Evolutionary conservation across 2,797 vertebrate species (phyloP).

Genomic region (Nasua narica): DNA sequence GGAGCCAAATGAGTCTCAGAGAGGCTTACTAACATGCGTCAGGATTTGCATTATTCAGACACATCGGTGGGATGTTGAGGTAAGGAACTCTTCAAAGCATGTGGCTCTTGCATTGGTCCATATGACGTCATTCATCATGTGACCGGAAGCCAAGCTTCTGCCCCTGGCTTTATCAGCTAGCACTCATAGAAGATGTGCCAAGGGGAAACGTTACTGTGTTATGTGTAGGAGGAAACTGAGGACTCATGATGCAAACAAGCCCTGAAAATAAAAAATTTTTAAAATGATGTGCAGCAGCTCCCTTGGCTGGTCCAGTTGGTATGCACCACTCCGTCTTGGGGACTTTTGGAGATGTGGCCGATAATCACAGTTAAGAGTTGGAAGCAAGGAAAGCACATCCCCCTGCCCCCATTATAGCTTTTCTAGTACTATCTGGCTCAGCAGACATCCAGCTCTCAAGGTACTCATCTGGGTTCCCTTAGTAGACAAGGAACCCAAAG

Average conservation of each 20-base stretch:
- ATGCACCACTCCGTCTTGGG: too few relatives aligned
- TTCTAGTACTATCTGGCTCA: not conserved
- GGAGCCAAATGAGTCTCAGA: not conserved
- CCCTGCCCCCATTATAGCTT: not conserved
- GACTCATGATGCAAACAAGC: not conserved
- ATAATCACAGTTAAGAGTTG: not conserved
- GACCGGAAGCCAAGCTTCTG: accelerated
- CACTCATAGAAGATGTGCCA: not conserved
- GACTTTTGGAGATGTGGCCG: not conserved
- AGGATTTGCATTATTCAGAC: not conserved
- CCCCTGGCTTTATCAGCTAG: not conserved
- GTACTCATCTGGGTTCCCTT: not conserved
- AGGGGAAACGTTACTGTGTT: not conserved
- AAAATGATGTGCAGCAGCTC: too few relatives aligned
- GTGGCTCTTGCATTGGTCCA: not conserved
- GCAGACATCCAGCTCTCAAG: not conserved
- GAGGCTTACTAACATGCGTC: not conserved
- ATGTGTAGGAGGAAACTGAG: not conserved
- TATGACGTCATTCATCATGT: accelerated
- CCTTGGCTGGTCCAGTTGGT: not conserved
- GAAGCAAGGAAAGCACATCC: not conserved
- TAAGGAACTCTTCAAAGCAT: too few relatives aligned
- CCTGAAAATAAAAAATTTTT: not conserved
- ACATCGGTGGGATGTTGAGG: not conserved
- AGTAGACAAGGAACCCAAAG: too few relatives aligned